Evolutionary conservation across 2,888 invertebrate genomes (phyloP), one percentile per base, ranked within the genome.

Genomic region (Cyrtodaria siliqua): DNA sequence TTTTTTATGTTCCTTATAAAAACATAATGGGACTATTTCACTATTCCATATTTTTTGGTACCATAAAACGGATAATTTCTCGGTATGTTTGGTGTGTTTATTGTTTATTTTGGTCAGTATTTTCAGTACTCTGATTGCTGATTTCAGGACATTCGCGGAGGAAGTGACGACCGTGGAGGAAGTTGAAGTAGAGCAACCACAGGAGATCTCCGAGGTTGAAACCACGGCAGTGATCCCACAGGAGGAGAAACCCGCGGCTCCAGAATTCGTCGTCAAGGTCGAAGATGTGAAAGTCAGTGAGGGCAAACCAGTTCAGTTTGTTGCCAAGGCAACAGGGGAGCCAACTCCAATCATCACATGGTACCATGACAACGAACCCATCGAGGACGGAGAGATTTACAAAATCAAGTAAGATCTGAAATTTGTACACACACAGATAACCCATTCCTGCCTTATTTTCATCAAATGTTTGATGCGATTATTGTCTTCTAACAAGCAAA

Each of bases 301-400:
- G 62, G 90, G 89, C 18, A 85, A 89, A 49, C 85, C 80, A 27
- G 91, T 83, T 12, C 85, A 86, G 59, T 89, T 92, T 84, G 84
- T 77, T 62, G 87, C 86, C 74, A 81, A 87, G 81, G 89, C 89
- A 56, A 86, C 84, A 50, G 91, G 91, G 47, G 75, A 86, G 53
- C 91, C 91, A 24, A 64, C 64, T 24, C 91, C 91, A 49, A 74
- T 72, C 27, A 80, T 91, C 40, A 84, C 87, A 26, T 90, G 89
- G 89, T 85, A 85, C 66, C 87, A 86, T 76, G 86, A 91, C 60
- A 85, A 85, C 29, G 75, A 84, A 42, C 85, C 85, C 26, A 76
- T 92, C 33, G 96, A 97, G 91, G 98, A 98, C 53, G 95, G 95
- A 0, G 95, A 97, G 1, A 80, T 87, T 20, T 88, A 87, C 82